Evolutionary conservation across 2,113 vertebrate genomes (phyloP).

Genomic region (Silurus glanis): DNA sequence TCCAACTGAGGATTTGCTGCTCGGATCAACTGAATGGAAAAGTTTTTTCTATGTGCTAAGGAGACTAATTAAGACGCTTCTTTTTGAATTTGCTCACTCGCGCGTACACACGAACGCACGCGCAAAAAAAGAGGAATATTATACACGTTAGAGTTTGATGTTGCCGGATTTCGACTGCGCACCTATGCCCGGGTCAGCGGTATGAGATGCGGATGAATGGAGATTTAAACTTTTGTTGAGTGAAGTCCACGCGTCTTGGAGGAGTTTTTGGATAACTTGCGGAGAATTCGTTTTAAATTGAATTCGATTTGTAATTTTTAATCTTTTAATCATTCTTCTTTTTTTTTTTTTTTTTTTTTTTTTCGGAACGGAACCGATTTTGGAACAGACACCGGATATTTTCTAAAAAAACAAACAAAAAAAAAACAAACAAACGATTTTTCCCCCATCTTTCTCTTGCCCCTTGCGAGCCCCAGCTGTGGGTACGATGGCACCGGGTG

Average conservation of each 20-base stretch:
- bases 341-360: background rate
- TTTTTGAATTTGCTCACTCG: background rate
- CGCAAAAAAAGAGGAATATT: background rate
- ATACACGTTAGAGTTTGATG: background rate
- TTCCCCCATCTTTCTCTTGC: background rate
- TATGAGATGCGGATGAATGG: constrained; percentile 38
- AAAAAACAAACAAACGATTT: background rate
- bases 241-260: constrained; percentile 32
- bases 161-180: constrained; percentile 20
- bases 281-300: background rate
- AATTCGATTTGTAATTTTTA: background rate
- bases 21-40: constrained; percentile 11
- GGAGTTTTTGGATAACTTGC: constrained; percentile 50
- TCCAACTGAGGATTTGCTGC: constrained; percentile 34
- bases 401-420: background rate
- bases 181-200: constrained; percentile 16
- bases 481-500: constrained; percentile 74
- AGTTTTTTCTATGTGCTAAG: background rate
- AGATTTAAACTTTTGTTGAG: constrained; percentile 42
- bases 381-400: constrained; percentile 44
- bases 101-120: no score
- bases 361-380: background rate
- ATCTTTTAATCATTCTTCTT: background rate
- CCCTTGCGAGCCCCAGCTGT: constrained; percentile 22
- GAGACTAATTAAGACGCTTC: background rate